Evolutionary conservation across 1,140 invertebrate species (phyloP).

Genomic region (Amphibalanus amphitrite): DNA sequence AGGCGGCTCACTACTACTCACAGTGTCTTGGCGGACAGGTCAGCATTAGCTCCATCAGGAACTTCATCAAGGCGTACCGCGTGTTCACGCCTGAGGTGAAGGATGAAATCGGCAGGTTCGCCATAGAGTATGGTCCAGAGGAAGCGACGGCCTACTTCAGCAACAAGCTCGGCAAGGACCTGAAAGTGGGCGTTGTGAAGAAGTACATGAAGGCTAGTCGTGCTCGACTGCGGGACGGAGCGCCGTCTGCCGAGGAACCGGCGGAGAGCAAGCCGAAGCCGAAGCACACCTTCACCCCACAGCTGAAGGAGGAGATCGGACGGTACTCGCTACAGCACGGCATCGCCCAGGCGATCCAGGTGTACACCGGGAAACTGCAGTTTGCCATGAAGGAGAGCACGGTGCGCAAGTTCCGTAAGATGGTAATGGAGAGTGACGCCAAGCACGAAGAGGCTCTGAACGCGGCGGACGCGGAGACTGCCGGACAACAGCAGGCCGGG

Average conservation of each 20-base stretch:
- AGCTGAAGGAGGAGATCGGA: conserved; percentile 25
- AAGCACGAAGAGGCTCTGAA: background rate
- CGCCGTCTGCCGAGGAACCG: conserved; percentile 8
- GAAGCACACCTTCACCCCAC: conserved; percentile 17
- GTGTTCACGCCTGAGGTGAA: conserved; percentile 22
- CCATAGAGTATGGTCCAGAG: conserved; percentile 22
- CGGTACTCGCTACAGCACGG: conserved; percentile 21
- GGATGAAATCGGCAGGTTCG: conserved; percentile 25
- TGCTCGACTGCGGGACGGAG: conserved; percentile 15
- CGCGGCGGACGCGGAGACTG: background rate
- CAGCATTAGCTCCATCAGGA: conserved; percentile 26
- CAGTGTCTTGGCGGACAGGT: conserved; percentile 21
- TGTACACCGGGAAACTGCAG: conserved; percentile 23
- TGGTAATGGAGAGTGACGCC: conserved; percentile 17
- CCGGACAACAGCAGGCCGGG: conserved; percentile 8
- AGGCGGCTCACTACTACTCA: conserved; percentile 18
- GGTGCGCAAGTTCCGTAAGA: conserved; percentile 24
- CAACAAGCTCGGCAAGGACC: conserved; percentile 20
- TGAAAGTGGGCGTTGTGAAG: conserved; percentile 22
- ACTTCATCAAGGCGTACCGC: conserved; percentile 24
- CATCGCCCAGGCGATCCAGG: conserved; percentile 20
- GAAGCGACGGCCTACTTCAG: conserved; percentile 21
- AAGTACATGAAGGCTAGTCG: conserved; percentile 24
- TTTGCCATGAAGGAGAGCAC: conserved; percentile 23
- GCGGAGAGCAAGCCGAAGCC: conserved; percentile 9